Base-by-base conservation (phyloP, 37 sponge, comb jelly and placozoan species). In the Ephydatia muelleri region DNA sequence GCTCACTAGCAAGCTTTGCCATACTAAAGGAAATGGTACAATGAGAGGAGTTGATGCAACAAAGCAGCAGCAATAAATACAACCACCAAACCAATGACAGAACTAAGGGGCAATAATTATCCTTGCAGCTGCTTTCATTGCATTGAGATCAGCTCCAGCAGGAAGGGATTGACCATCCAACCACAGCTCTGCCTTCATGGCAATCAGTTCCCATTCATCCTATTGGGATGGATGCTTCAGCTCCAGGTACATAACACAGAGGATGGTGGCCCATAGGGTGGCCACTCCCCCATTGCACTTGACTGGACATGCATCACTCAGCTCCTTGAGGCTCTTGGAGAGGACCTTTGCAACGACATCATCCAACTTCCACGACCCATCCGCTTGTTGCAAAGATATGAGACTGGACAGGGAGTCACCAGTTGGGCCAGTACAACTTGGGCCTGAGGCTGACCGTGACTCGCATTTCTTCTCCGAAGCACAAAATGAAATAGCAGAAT, bases 191-290 rank as follows among this genome's bases (percentile, higher is more conserved):
- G 87, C 90, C 79, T 93, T 93, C 84, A 86, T 83, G 36, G 87
- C 87, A 21, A 93, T 66, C 69, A 93, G 84, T 77, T 93, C 87
- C 93, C 93, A 93, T 75, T 93, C 87, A 47, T 93, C 90, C 34
- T 89, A 22, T 71, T 80, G 83, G 27, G 37, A 67, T 3, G 72
- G 12, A 65, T 34, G 76, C 75, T 83, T 73, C n/a, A 27, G 70
- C 69, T 89, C 87, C 30, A 89, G 71, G 64, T 72, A 74, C 32
- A 66, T 57, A 76, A 88, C 27, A 16, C 66, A 79, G 32, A 89
- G 66, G 23, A 83, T 47, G 11, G 93, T 93, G 13, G 84, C 86
- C 93, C 93, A 92, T 21, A 85, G 72, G 13, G 38, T 70, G 36
- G 69, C 65, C 43, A 27, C 67, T 5, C 33, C 67, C 21, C 35